Evolutionary conservation across 2,113 vertebrate genomes (phyloP).

Genomic region (Stegastes partitus): DNA sequence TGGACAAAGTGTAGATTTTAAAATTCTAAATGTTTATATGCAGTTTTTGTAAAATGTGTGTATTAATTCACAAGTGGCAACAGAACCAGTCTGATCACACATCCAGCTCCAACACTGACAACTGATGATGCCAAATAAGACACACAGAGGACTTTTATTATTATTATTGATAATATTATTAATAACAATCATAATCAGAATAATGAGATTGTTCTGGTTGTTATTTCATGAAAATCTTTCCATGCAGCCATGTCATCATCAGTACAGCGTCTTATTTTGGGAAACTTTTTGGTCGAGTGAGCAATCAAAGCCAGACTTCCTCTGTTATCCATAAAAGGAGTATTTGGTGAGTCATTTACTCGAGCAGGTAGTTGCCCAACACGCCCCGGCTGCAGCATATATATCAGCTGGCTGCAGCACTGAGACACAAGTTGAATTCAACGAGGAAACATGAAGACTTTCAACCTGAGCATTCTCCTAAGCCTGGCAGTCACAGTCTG

Average conservation of each 20-base stretch:
- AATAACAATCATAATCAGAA: too few species aligned
- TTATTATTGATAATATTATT: too few species aligned
- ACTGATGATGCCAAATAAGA: too few species aligned
- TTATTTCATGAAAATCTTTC: not conserved
- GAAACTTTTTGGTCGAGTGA: slow-evolving; percentile 21
- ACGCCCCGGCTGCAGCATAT: slow-evolving; percentile 44
- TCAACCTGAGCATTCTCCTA: slow-evolving; percentile 59
- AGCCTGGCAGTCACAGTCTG: slow-evolving; percentile 59
- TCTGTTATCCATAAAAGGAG: slow-evolving; percentile 46
- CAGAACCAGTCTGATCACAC: too few species aligned
- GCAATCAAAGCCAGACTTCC: slow-evolving; percentile 59
- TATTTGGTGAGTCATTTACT: slow-evolving; percentile 5
- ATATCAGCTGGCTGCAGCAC: slow-evolving; percentile 46
- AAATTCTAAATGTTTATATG: too few species aligned
- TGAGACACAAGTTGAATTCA: slow-evolving; percentile 15
- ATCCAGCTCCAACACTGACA: too few species aligned
- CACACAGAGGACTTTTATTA: too few species aligned
- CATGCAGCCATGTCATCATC: not conserved
- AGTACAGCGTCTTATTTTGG: not conserved
- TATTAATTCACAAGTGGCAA: too few species aligned
- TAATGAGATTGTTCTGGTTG: too few species aligned
- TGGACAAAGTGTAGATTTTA: too few species aligned
- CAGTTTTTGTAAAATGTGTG: too few species aligned
- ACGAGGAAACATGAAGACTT: slow-evolving; percentile 74
- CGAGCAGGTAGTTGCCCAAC: slow-evolving; percentile 47